Evolutionary conservation across 1,140 invertebrate species (phyloP).

Genomic region (Sipha flava): DNA sequence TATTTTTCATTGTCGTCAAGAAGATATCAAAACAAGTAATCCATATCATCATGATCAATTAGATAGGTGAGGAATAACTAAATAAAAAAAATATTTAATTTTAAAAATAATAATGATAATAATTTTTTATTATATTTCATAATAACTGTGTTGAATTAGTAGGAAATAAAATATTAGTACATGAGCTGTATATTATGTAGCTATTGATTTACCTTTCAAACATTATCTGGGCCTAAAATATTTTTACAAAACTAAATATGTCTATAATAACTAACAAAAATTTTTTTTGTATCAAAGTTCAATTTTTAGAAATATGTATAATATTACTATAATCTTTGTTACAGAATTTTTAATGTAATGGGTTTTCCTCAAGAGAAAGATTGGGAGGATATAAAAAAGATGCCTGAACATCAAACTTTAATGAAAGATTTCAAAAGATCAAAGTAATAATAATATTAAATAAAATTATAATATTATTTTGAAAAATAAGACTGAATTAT

Average conservation of each 20-base stretch:
- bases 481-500: conserved; percentile 20
- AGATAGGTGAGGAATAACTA: conserved; percentile 52
- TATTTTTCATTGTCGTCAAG: conserved; percentile 98
- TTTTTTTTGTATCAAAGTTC: neutral
- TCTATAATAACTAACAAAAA: too few relatives aligned
- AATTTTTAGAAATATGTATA: conserved; percentile 5
- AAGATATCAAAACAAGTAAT: conserved; percentile 99
- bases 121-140: neutral
- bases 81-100: neutral
- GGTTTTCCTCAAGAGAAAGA: conserved; percentile 98
- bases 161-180: too few relatives aligned
- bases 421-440: conserved; percentile 95
- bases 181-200: too few relatives aligned
- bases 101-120: neutral
- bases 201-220: too few relatives aligned
- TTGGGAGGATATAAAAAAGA: conserved; percentile 99
- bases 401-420: conserved; percentile 96
- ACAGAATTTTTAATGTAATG: conserved; percentile 98
- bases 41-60: conserved; percentile 99
- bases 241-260: too few relatives aligned
- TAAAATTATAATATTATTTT: conserved; percentile 6
- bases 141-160: too few relatives aligned
- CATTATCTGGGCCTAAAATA: too few relatives aligned
- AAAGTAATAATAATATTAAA: conserved; percentile 56
- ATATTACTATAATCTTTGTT: conserved; percentile 8